These are phyloP conservation scores for Apis laboriosa DNA, from an alignment of 1,140 invertebrate genomes.

Conservation along the genomic window DNA sequence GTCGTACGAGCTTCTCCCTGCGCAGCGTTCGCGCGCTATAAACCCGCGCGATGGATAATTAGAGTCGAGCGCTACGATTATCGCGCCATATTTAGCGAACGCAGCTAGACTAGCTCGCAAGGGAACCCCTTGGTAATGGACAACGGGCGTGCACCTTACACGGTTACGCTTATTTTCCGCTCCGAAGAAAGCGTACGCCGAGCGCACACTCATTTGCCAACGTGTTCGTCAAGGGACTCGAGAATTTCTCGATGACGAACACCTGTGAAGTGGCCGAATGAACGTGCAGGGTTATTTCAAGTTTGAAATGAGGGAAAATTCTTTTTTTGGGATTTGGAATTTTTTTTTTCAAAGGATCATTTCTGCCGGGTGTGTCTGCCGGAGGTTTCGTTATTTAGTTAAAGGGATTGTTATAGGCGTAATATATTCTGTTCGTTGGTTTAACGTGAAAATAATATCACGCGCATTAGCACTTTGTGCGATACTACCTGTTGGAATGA, in stretches of 20 bases:
- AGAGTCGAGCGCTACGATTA: conserved; percentile 49
- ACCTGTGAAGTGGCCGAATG: not conserved
- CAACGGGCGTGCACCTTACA: conserved; percentile 39
- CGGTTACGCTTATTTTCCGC: conserved; percentile 55
- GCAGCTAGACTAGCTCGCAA: conserved; percentile 15
- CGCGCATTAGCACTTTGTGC: no score
- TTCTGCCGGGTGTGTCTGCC: no score
- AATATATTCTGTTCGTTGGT: no score
- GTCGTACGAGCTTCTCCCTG: not conserved
- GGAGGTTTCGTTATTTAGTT: no score
- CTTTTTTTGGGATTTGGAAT: not conserved
- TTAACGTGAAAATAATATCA: no score
- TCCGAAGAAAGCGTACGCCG: conserved; percentile 33
- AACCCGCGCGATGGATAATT: conserved; percentile 59
- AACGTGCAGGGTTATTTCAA: no score
- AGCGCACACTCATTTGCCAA: conserved; percentile 20
- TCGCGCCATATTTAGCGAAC: conserved; percentile 53
- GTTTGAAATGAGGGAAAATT: not conserved
- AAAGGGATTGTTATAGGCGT: no score
- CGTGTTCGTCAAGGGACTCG: not conserved
- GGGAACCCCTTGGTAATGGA: conserved; percentile 50
- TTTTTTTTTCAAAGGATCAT: no score
- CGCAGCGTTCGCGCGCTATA: conserved; percentile 19
- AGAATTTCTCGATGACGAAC: no score
- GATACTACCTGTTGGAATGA: no score